Percentiles rank a stretch among this genome's conserved stretches.
These are phyloP conservation scores for Adelognathus sp. DNA, from an alignment of 2,888 invertebrate species.

Conservation along the genomic window DNA sequence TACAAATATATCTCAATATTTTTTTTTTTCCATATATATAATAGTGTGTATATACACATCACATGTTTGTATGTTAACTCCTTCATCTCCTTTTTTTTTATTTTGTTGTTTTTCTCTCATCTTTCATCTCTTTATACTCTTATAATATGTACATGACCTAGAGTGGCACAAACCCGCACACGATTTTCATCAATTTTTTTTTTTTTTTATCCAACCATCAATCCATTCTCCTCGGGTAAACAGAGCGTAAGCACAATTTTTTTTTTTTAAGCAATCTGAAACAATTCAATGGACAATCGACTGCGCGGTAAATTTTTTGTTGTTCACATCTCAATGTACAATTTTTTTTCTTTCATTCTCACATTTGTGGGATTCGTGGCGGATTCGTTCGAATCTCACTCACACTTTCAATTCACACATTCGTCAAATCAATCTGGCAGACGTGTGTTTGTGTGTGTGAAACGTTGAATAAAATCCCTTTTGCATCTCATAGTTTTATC, in stretches of 20 bases:
- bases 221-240: slow-evolving; percentile 46
- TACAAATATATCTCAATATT: slow-evolving; percentile 80
- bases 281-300: slow-evolving; percentile 43
- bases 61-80: slow-evolving; percentile 75
- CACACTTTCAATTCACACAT: too few species aligned
- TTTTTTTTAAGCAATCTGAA: slow-evolving; percentile 55
- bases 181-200: slow-evolving; percentile 63
- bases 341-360: slow-evolving; percentile 22
- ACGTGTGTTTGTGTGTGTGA: too few species aligned
- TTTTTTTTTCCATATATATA: slow-evolving; percentile 69
- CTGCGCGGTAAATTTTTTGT: slow-evolving; percentile 20
- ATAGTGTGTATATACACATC: slow-evolving; percentile 76
- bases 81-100: slow-evolving; percentile 71
- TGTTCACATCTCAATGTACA: slow-evolving; percentile 30
- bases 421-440: too few species aligned
- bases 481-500: too few species aligned
- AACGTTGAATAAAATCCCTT: too few species aligned
- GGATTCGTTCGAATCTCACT: too few species aligned
- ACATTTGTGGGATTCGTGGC: too few species aligned
- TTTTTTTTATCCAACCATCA: slow-evolving; percentile 49
- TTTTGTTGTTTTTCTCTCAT: slow-evolving; percentile 51
- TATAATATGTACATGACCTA: slow-evolving; percentile 76
- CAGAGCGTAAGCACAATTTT: slow-evolving; percentile 53
- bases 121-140: slow-evolving; percentile 24
- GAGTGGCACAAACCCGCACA: slow-evolving; percentile 73